Evolutionary conservation across 2,888 invertebrate genomes (phyloP).

Genomic region (Rotaria magnacalcarata): DNA sequence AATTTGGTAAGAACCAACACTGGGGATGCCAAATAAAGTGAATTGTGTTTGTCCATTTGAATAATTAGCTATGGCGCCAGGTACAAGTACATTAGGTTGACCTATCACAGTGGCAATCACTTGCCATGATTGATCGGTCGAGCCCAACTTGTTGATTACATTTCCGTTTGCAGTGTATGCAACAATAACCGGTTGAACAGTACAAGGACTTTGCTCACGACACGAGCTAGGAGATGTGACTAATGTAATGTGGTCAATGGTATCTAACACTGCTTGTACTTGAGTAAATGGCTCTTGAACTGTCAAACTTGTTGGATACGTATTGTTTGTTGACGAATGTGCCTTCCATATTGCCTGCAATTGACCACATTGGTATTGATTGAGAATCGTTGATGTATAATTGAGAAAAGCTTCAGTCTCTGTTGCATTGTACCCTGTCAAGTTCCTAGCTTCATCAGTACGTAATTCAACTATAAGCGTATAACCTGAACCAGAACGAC

Average conservation of each 20-base stretch:
- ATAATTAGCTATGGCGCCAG: conserved; percentile 1
- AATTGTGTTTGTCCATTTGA: not conserved
- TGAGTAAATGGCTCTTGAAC: conserved; percentile 3
- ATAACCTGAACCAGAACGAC: not conserved
- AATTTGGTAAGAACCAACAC: not conserved
- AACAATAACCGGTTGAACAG: conserved; percentile 38
- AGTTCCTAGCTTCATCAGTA: not conserved
- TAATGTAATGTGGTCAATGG: not conserved
- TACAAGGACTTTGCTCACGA: conserved; percentile 41
- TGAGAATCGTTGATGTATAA: not conserved
- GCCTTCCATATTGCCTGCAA: too few species aligned
- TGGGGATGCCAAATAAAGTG: not conserved
- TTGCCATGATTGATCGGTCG: not conserved
- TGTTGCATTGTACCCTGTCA: not conserved
- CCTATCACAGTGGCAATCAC: not conserved
- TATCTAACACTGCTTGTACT: not conserved
- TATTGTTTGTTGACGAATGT: too few species aligned
- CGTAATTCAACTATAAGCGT: not conserved
- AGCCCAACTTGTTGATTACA: not conserved
- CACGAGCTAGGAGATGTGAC: conserved; percentile 1
- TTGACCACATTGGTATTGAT: not conserved
- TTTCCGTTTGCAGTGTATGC: not conserved
- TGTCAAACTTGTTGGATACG: not conserved
- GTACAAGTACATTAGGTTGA: not conserved
- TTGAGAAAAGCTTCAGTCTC: not conserved